A percentile compares a stretch with the other conserved stretches of the same genome.
Evolutionary conservation across 2,888 invertebrate species (phyloP).

Genomic region (Philopedon plagiatum): DNA sequence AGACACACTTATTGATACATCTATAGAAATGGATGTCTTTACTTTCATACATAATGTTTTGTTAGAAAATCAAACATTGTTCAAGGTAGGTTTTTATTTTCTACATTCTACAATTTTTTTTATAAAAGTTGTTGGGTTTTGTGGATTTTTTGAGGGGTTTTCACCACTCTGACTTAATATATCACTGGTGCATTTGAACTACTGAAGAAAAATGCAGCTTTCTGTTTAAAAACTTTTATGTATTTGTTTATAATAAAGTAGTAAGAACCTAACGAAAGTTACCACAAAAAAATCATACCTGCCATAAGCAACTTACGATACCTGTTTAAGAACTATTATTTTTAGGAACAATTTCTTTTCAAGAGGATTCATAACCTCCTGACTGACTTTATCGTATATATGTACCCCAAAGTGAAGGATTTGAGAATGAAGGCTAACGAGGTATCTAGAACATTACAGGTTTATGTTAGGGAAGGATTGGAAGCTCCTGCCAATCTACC

Average conservation of each 20-base stretch:
- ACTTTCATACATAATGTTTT: slow-evolving; percentile 83
- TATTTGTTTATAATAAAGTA: too few relatives aligned
- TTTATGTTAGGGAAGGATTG: slow-evolving; percentile 75
- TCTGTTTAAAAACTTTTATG: too few relatives aligned
- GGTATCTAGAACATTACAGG: slow-evolving; percentile 83
- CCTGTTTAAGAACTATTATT: too few relatives aligned
- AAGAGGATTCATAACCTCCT: slow-evolving; percentile 87
- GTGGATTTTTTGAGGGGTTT: too few relatives aligned
- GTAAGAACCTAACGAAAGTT: too few relatives aligned
- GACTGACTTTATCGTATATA: slow-evolving; percentile 92
- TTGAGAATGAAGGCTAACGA: slow-evolving; percentile 90
- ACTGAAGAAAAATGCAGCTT: too few relatives aligned
- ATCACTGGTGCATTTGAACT: too few relatives aligned
- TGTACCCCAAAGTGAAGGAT: slow-evolving; percentile 93
- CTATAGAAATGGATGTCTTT: slow-evolving; percentile 85
- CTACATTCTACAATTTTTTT: neutral
- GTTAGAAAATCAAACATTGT: slow-evolving; percentile 78
- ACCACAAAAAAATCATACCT: too few relatives aligned
- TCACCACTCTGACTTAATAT: too few relatives aligned
- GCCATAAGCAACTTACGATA: too few relatives aligned
- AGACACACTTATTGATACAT: slow-evolving; percentile 84
- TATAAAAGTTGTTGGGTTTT: neutral
- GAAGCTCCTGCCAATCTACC: slow-evolving; percentile 82
- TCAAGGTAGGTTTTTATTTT: slow-evolving; percentile 63
- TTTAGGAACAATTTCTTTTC: slow-evolving; percentile 82